phyloP scores from a whole-genome alignment of 1,140 invertebrate genomes.

The Adoxophyes honmai region DNA sequence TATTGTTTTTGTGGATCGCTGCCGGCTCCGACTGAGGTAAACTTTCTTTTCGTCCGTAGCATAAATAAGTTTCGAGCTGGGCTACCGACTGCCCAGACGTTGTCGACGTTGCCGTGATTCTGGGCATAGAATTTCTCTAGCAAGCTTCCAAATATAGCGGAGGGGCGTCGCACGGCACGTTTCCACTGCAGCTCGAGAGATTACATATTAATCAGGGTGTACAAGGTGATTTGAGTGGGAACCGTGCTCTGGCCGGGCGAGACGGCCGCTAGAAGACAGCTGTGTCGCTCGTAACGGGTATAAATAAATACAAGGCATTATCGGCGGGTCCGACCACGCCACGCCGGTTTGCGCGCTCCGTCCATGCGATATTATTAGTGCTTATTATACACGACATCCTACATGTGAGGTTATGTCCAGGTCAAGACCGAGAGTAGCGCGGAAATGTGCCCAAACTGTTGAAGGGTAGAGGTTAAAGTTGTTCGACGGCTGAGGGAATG shows the following conservation, averaged over 20 bases:
- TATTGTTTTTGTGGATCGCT: constrained; percentile 46
- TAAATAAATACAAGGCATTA: constrained; percentile 74
- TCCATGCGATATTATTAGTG: constrained; percentile 59
- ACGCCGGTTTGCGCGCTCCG: constrained; percentile 57
- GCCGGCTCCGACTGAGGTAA: constrained; percentile 54
- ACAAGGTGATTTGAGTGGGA: constrained; percentile 50
- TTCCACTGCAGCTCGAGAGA: constrained; percentile 17
- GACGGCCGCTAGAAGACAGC: constrained; percentile 63
- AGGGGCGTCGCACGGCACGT: constrained; percentile 24
- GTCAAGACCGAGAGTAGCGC: background rate
- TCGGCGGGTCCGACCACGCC: constrained; percentile 50
- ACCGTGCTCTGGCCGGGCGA: constrained; percentile 53
- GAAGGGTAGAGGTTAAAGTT: too few relatives aligned
- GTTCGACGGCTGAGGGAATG: too few relatives aligned
- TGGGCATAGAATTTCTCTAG: constrained; percentile 48
- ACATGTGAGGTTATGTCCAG: constrained; percentile 19
- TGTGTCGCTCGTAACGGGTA: constrained; percentile 70
- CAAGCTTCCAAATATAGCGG: constrained; percentile 64
- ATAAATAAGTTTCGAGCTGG: background rate
- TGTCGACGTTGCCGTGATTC: constrained; percentile 42
- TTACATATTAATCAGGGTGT: constrained; percentile 35
- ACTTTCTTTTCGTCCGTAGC: background rate
- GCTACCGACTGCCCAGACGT: background rate
- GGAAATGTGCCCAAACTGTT: too few relatives aligned
- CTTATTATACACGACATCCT: constrained; percentile 15